phyloP scores from a whole-genome alignment of 92 coral and sea anemone species.

The Palythoa grandis region DNA sequence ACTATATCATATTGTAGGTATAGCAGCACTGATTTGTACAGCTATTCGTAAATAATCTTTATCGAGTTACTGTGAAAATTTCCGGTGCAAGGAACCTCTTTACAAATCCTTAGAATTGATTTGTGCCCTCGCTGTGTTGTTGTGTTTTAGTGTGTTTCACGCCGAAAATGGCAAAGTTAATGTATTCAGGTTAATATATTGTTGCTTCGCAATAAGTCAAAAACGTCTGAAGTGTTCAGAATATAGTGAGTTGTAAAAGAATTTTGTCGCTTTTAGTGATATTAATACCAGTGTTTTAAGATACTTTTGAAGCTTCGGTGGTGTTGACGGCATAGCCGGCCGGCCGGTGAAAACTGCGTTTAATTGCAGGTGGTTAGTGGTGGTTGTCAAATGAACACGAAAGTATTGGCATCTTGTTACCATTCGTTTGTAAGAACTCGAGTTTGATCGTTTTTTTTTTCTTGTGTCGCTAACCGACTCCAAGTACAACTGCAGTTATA shows the following conservation, averaged over 20 bases:
- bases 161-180: constrained; percentile 29
- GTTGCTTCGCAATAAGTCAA: not conserved
- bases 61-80: not conserved
- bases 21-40: not conserved
- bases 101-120: not conserved
- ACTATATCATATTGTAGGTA: not conserved
- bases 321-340: not conserved
- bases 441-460: not conserved
- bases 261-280: not conserved
- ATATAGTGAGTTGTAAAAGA: not conserved
- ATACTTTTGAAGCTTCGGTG: not conserved
- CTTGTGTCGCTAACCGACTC: not conserved
- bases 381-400: constrained; percentile 22
- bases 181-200: not conserved
- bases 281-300: not conserved
- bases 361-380: constrained; percentile 35
- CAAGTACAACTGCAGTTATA: not conserved
- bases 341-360: not conserved
- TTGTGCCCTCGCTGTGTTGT: constrained; percentile 7
- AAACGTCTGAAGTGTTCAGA: not conserved
- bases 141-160: constrained; percentile 21
- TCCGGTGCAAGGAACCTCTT: constrained; percentile 17
- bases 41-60: not conserved
- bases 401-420: constrained; percentile 15
- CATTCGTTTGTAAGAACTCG: not conserved